Evolutionary conservation across 92 coral and sea anemone species (phyloP).

Genomic region (Phenganax stokvisi): DNA sequence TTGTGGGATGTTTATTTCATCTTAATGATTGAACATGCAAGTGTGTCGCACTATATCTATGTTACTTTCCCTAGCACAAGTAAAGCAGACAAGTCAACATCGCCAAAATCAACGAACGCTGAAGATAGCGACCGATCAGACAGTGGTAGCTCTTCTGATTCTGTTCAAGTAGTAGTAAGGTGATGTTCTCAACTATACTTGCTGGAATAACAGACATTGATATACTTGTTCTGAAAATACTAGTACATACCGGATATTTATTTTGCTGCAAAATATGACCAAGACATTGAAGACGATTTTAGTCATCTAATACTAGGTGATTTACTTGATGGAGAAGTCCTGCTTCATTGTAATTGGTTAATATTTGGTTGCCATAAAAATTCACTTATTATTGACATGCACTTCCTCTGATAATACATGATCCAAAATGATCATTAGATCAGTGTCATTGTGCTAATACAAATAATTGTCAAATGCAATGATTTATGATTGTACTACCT

Average conservation of each 20-base stretch:
- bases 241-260: neutral
- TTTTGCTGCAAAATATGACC: no score
- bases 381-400: no score
- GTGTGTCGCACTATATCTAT: neutral
- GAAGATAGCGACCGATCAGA: conserved; percentile 28
- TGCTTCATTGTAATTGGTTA: no score
- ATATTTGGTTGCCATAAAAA: no score
- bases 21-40: neutral
- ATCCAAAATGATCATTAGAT: neutral
- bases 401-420: no score
- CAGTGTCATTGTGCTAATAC: neutral
- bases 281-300: no score
- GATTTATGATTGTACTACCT: conserved; percentile 19
- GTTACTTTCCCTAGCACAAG: neutral
- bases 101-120: conserved; percentile 12
- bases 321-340: no score
- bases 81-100: neutral
- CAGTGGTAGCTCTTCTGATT: conserved; percentile 46
- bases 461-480: neutral
- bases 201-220: neutral
- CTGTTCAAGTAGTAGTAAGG: conserved; percentile 87
- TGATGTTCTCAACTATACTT: conserved; percentile 23
- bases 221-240: neutral
- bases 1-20: no score
- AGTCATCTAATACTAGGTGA: no score